Conservation (phyloP, 2,797 vertebrate genomes). For the Amniataba percoides region DNA sequence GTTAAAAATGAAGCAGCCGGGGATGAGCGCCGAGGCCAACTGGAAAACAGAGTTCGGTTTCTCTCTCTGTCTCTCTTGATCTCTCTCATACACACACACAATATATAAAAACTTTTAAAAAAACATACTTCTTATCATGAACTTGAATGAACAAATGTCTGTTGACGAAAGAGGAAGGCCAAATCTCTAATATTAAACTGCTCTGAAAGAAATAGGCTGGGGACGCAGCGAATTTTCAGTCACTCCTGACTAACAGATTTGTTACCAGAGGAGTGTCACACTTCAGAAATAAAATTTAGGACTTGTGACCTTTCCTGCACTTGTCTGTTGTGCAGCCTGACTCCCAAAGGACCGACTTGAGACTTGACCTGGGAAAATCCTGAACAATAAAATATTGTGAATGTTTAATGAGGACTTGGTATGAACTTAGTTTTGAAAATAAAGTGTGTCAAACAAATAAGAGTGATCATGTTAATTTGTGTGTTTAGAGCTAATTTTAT, state of each 20-base stretch:
- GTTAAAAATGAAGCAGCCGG: slow-evolving; percentile 42
- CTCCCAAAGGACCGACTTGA: no score
- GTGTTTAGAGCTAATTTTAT: not conserved
- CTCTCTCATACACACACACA: not conserved
- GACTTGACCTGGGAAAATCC: not conserved
- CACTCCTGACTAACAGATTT: not conserved
- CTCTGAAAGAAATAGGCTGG: not conserved
- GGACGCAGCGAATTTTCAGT: not conserved
- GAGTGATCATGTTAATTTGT: not conserved
- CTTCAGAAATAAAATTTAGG: no score
- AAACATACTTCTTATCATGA: not conserved
- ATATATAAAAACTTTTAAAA: slow-evolving; percentile 4
- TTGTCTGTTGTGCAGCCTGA: not conserved
- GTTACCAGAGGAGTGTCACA: not conserved
- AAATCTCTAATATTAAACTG: not conserved
- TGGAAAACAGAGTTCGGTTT: slow-evolving; percentile 23
- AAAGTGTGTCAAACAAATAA: not conserved
- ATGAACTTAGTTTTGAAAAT: not conserved
- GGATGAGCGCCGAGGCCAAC: slow-evolving; percentile 24
- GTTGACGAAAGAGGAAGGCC: not conserved
- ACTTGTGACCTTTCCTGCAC: not conserved
- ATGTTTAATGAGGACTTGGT: not conserved
- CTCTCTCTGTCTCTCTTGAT: not conserved
- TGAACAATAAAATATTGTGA: not conserved
- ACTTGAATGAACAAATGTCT: not conserved